Conservation (phyloP, 2,113 vertebrate species). For the Gobio gobio region DNA sequence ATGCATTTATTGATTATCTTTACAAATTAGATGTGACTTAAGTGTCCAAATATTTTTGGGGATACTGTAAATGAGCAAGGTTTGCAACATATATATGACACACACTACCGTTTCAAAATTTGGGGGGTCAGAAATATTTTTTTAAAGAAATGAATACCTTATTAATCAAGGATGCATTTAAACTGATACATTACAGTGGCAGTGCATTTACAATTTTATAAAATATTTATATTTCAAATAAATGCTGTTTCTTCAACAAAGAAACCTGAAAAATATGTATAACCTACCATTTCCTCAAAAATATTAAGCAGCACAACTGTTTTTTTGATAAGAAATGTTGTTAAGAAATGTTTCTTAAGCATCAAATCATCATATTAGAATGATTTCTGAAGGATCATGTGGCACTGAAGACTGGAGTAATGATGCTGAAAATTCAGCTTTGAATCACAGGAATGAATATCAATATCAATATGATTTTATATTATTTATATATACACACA, state of each 20-base stretch:
- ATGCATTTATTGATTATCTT: not conserved
- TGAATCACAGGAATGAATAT: not conserved
- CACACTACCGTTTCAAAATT: too few species aligned
- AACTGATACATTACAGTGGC: not conserved
- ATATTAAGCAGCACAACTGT: not conserved
- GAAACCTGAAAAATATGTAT: not conserved
- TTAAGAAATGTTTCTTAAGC: too few species aligned
- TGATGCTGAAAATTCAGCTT: not conserved
- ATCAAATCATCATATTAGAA: not conserved
- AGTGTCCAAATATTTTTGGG: not conserved
- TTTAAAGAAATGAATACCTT: not conserved
- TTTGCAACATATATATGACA: not conserved
- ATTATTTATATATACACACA: too few species aligned
- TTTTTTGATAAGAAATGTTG: not conserved
- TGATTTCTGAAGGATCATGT: not conserved
- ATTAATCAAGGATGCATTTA: not conserved
- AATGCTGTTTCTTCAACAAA: too few species aligned
- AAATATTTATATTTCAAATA: not conserved
- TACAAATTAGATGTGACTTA: not conserved
- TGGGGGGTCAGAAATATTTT: too few species aligned
- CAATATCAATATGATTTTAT: too few species aligned
- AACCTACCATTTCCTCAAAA: not conserved
- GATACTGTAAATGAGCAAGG: not conserved
- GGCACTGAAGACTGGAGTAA: not conserved
- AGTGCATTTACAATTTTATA: not conserved